phyloP scores from a whole-genome alignment of 2,797 vertebrate species.

The Strix occidentalis region DNA sequence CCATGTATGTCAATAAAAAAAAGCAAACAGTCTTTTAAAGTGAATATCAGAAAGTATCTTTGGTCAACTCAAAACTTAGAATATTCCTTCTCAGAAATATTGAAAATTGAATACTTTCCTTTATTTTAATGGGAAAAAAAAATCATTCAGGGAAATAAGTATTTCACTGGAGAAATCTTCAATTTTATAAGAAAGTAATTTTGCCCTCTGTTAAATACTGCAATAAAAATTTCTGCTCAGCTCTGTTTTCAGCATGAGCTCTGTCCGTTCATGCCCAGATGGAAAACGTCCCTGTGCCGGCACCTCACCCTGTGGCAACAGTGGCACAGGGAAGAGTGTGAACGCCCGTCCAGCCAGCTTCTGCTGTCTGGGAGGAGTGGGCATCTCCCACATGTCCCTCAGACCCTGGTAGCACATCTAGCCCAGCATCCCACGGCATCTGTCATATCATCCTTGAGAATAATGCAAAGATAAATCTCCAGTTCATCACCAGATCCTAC shows the following conservation, averaged over 20 bases:
- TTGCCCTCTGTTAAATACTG: background rate
- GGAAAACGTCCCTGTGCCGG: background rate
- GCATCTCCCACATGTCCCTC: background rate
- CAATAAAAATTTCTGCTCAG: background rate
- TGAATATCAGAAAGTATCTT: background rate
- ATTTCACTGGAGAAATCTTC: background rate
- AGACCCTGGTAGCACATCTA: background rate
- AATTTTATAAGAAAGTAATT: background rate
- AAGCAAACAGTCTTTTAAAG: background rate
- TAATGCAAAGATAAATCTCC: background rate
- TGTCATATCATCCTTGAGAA: background rate
- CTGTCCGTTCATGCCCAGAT: background rate
- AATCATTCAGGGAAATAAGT: background rate
- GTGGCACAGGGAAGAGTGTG: background rate
- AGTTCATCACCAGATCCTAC: background rate
- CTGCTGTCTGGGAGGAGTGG: background rate
- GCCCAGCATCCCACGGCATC: background rate
- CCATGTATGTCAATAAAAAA: background rate
- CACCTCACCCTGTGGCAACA: rapidly evolving
- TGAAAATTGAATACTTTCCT: background rate
- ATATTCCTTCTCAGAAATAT: background rate
- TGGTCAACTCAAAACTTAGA: background rate
- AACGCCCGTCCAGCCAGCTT: background rate
- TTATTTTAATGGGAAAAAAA: background rate
- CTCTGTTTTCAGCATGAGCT: background rate